phyloP scores from a whole-genome alignment of 2,113 vertebrate genomes.

The Erythrocebus patas region DNA sequence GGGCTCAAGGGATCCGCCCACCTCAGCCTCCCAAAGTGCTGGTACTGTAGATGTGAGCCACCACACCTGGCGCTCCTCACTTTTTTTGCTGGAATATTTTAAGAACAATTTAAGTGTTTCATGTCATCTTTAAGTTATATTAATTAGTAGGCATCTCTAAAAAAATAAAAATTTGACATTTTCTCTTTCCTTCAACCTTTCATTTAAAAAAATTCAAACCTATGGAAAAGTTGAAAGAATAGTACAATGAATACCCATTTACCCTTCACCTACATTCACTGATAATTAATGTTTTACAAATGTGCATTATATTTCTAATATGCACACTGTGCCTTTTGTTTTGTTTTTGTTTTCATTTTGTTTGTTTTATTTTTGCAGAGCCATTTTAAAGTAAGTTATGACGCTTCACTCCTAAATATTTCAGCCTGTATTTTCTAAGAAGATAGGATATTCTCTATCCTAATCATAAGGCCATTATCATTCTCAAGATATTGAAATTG shows the following conservation, averaged over 20 bases:
- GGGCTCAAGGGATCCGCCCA: too few species aligned
- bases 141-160: neutral
- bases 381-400: neutral
- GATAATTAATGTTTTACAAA: neutral
- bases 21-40: too few species aligned
- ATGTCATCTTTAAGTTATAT: neutral
- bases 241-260: neutral
- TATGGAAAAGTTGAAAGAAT: neutral
- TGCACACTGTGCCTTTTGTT: neutral
- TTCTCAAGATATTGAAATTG: neutral
- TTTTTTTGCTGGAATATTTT: neutral
- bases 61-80: too few species aligned
- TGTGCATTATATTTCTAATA: neutral
- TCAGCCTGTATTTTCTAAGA: neutral
- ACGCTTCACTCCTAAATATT: neutral
- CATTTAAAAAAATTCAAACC: neutral
- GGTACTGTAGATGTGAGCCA: too few species aligned
- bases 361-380: neutral
- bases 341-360: neutral
- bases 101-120: neutral
- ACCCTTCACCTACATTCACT: neutral
- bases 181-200: neutral
- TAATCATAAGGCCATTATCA: neutral
- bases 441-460: neutral
- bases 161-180: slow-evolving; percentile 25